phyloP scores from a whole-genome alignment of 1,140 invertebrate genomes.

The Drosophila takahashii region DNA sequence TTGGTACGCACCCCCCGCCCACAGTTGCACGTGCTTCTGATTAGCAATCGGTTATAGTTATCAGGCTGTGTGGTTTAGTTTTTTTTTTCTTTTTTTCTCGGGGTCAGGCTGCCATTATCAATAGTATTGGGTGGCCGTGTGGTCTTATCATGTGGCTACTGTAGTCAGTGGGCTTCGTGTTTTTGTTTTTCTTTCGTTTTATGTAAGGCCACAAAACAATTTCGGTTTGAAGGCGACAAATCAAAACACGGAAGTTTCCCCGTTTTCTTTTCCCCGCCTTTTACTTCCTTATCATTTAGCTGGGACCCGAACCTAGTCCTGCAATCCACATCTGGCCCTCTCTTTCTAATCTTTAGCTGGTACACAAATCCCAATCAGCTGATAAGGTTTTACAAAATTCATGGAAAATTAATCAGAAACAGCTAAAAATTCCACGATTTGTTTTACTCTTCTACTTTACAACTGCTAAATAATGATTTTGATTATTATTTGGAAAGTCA shows the following conservation, averaged over 20 bases:
- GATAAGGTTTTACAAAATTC: neutral
- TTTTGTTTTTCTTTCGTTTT: slow-evolving; percentile 15
- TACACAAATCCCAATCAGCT: neutral
- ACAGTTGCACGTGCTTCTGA: slow-evolving; percentile 55
- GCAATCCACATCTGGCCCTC: neutral
- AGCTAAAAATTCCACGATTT: neutral
- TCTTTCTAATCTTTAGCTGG: neutral
- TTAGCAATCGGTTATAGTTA: slow-evolving; percentile 45
- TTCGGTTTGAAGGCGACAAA: slow-evolving; percentile 14
- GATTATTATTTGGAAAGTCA: too few relatives aligned
- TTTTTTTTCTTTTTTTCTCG: slow-evolving; percentile 5
- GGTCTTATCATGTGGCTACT: slow-evolving; percentile 43
- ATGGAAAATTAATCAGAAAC: neutral
- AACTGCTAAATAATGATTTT: neutral
- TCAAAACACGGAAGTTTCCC: slow-evolving; percentile 40
- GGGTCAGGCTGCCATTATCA: slow-evolving; percentile 42
- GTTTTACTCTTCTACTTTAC: neutral
- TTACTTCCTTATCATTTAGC: slow-evolving; percentile 1
- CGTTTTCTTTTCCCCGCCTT: neutral
- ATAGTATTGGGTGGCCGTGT: slow-evolving; percentile 29
- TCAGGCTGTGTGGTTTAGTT: slow-evolving; percentile 1
- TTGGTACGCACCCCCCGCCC: slow-evolving; percentile 18
- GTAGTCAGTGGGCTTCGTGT: slow-evolving; percentile 8
- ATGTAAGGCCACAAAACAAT: slow-evolving; percentile 41
- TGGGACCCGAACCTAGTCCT: neutral